Percentiles rank a stretch among this genome's conserved stretches.
Evolutionary conservation across 2,113 vertebrate genomes (phyloP).

Genomic region (Panthera uncia): DNA sequence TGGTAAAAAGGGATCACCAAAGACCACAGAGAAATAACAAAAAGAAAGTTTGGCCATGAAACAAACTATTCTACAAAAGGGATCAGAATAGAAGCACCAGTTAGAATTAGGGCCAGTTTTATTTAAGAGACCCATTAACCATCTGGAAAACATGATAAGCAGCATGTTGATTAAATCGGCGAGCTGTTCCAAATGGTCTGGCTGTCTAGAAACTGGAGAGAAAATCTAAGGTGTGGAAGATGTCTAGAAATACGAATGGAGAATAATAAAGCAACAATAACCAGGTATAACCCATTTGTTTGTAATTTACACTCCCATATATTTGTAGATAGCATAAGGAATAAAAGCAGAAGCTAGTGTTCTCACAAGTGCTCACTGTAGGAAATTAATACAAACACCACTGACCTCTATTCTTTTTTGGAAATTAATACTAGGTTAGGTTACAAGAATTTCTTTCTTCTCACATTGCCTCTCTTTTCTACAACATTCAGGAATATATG

Average conservation of each 20-base stretch:
- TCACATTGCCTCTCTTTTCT: neutral
- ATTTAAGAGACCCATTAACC: conserved; percentile 64
- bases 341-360: neutral
- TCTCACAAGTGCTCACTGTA: neutral
- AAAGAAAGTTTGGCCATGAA: conserved; percentile 43
- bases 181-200: conserved; percentile 18
- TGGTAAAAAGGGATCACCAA: neutral
- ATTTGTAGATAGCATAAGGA: neutral
- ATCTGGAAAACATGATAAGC: conserved; percentile 59
- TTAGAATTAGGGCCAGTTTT: conserved; percentile 50
- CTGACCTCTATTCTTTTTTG: neutral
- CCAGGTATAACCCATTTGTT: neutral
- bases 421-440: neutral
- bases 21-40: conserved; percentile 20
- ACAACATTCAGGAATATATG: neutral
- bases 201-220: neutral
- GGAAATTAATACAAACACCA: neutral
- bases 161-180: conserved; percentile 47
- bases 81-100: conserved; percentile 49
- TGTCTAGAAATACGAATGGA: neutral
- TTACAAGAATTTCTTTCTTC: neutral
- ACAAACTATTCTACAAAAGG: conserved; percentile 53
- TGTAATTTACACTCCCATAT: neutral
- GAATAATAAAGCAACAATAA: neutral
- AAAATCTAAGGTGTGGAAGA: neutral